phyloP scores from a whole-genome alignment of 2,888 invertebrate species.

The Matsumyia berberina region DNA sequence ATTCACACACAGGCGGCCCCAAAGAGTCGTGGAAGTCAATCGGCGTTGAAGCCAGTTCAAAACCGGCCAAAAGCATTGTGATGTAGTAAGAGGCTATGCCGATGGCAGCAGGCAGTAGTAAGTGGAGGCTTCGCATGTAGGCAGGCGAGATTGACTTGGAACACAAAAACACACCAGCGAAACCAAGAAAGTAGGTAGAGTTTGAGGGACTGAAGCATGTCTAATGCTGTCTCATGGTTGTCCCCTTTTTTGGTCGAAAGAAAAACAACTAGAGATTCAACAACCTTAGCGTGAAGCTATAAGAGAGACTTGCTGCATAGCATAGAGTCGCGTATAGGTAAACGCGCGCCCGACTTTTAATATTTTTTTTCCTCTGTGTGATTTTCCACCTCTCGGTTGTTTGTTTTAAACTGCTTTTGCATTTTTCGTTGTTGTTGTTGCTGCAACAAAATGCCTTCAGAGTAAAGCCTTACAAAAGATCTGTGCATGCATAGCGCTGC shows the following conservation, averaged over 20 bases:
- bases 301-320: too few species aligned
- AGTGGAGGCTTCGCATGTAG: constrained; percentile 53
- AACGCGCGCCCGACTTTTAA: constrained; percentile 52
- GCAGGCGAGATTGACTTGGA: constrained; percentile 63
- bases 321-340: constrained; percentile 8
- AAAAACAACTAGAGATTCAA: constrained; percentile 63
- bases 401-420: constrained; percentile 56
- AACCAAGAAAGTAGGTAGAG: constrained; percentile 72
- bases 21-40: constrained; percentile 76
- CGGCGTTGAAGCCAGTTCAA: constrained; percentile 75
- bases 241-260: constrained; percentile 30
- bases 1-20: constrained; percentile 73
- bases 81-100: constrained; percentile 13
- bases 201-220: constrained; percentile 75
- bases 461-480: constrained; percentile 62
- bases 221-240: constrained; percentile 76
- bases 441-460: constrained; percentile 51
- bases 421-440: too few species aligned
- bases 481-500: constrained; percentile 11
- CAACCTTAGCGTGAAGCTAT: constrained; percentile 38
- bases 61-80: constrained; percentile 60
- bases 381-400: constrained; percentile 35
- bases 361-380: too few species aligned
- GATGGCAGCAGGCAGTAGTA: constrained; percentile 17
- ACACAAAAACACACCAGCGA: constrained; percentile 53